These are phyloP conservation scores for Bos javanicus DNA, from an alignment of 2,113 vertebrate genomes.

Conservation along the genomic window DNA sequence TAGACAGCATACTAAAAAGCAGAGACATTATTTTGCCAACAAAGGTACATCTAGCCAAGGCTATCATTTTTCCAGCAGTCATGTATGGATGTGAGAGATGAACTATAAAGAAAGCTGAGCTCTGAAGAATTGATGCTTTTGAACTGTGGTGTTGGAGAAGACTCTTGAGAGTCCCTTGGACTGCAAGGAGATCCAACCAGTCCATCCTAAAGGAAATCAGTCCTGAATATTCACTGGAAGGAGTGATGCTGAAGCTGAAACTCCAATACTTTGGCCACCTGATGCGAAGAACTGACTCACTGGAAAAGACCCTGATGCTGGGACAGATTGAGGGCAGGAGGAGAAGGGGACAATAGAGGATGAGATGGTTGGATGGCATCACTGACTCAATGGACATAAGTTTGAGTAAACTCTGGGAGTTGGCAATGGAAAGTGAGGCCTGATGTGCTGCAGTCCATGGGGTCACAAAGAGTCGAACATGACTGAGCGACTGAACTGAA, in stretches of 20 bases:
- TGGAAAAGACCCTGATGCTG: not conserved
- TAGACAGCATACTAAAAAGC: not conserved
- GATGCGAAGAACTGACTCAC: not conserved
- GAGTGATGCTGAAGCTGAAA: not conserved
- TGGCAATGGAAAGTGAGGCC: not conserved
- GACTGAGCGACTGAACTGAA: not conserved
- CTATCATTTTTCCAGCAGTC: not conserved
- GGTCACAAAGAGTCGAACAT: not conserved
- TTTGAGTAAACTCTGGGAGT: not conserved
- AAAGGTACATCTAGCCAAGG: not conserved
- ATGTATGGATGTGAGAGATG: rapidly evolving
- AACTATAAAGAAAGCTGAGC: not conserved
- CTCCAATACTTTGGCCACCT: not conserved
- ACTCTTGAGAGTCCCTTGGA: not conserved
- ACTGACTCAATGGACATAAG: not conserved
- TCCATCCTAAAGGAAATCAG: not conserved
- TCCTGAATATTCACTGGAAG: not conserved
- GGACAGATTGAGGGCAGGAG: not conserved
- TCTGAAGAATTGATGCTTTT: not conserved
- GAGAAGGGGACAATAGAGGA: not conserved
- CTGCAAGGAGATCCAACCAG: not conserved
- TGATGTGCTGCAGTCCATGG: not conserved
- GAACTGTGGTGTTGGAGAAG: not conserved
- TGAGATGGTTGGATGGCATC: not conserved
- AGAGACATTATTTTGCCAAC: not conserved